These are phyloP conservation scores for Drosophila paranaensis DNA, from an alignment of 2,888 invertebrate genomes.

Conservation along the genomic window DNA sequence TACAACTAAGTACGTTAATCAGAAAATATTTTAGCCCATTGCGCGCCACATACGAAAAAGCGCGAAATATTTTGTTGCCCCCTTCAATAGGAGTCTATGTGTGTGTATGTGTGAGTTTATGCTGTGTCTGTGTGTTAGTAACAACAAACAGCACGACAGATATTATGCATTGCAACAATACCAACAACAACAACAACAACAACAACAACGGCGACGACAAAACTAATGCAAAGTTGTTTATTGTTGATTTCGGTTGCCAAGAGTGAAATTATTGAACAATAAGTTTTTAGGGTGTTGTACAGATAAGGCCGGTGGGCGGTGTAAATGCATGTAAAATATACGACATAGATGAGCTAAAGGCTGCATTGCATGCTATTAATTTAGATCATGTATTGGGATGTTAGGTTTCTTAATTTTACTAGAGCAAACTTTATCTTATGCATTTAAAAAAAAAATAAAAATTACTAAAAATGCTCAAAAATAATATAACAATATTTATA, in stretches of 20 bases:
- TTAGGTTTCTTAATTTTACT: too few relatives aligned
- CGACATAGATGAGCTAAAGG: not conserved
- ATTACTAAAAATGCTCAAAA: too few relatives aligned
- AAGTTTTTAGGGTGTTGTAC: constrained; percentile 30
- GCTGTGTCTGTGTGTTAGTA: constrained; percentile 43
- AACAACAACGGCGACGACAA: constrained; percentile 38
- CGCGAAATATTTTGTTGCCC: constrained; percentile 72
- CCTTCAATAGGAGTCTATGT: constrained; percentile 25
- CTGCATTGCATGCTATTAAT: not conserved
- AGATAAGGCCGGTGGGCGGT: not conserved
- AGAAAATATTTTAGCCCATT: constrained; percentile 71
- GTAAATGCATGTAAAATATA: not conserved
- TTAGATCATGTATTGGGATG: not conserved
- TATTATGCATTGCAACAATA: constrained; percentile 66
- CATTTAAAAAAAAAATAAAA: not conserved
- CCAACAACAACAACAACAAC: constrained; percentile 32
- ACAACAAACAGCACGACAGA: constrained; percentile 69
- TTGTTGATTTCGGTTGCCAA: constrained; percentile 77
- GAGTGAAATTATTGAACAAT: constrained; percentile 79
- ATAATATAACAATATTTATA: too few relatives aligned
- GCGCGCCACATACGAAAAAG: constrained; percentile 67
- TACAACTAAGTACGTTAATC: constrained; percentile 68
- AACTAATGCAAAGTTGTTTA: constrained; percentile 72
- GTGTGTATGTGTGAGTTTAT: constrained; percentile 11
- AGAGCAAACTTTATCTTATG: not conserved